A percentile compares a stretch with the other conserved stretches of the same genome.
Conservation (phyloP, 2,113 vertebrate genomes). For the Malurus elegans region DNA sequence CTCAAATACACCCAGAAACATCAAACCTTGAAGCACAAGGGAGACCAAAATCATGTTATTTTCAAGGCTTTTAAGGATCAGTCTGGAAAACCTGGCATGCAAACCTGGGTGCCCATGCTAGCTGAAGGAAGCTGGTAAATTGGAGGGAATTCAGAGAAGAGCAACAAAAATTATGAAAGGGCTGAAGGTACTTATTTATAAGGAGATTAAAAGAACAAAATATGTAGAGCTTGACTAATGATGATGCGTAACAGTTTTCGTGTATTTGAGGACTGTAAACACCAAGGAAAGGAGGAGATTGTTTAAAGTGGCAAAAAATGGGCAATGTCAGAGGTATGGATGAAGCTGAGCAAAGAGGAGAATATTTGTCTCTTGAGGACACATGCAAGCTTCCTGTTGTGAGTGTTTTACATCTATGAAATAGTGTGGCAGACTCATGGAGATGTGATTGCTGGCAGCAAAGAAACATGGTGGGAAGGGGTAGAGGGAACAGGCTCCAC, state of each 20-base stretch:
- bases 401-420: neutral
- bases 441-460: neutral
- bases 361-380: neutral
- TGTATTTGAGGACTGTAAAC: conserved; percentile 21
- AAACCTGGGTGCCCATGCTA: neutral
- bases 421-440: neutral
- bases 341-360: neutral
- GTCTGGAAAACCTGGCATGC: neutral
- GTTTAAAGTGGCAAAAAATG: neutral
- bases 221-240: conserved; percentile 13
- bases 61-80: neutral
- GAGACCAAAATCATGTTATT: neutral
- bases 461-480: neutral
- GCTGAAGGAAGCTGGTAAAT: conserved; percentile 16
- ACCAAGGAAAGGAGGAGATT: neutral
- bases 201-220: conserved; percentile 36
- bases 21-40: neutral
- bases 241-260: neutral
- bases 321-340: neutral
- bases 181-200: conserved; percentile 9
- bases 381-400: neutral
- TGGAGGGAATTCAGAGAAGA: conserved; percentile 29
- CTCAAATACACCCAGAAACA: neutral
- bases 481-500: neutral
- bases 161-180: conserved; percentile 22